Base-by-base conservation (phyloP, 2,888 invertebrate genomes). In the Drosophila mayaguana region DNA sequence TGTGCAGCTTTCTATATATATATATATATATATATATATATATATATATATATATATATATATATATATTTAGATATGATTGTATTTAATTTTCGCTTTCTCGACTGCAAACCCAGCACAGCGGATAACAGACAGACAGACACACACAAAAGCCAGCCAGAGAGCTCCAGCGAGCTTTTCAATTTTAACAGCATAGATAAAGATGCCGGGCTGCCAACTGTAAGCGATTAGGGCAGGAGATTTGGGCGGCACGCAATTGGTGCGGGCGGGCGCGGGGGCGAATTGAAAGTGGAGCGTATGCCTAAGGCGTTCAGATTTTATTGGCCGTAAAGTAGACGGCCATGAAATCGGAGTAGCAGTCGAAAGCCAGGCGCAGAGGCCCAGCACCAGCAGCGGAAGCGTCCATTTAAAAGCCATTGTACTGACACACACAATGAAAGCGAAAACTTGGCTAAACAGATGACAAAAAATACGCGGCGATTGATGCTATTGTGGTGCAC, bases 331-430 rank as follows among this genome's bases (percentile, higher is more conserved):
- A 82, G 86, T 73, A 82, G 85, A 73, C 79, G 72, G 75, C 75
- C 73, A 80, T 89, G 82, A 82, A 88, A 89, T 81, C 65, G 76
- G 80, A 80, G 85, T 60, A 63, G 43, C 54, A 59, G 62, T 22
- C 63, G n/a, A 38, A 45, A 45, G 40, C 20, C 34, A 5, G 45
- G 28, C 12, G n/a, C 6, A 25, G 28, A n/a, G 36, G 18, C 36
- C 8, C 36, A 32, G 36, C 1, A 6, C 16, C 51, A 34, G 20
- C 28, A 34, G 63, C 59, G 38, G 69, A 32, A 65, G 72, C 74
- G 75, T 72, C 75, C 78, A 83, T 87, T 89, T 89, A 83, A 86
- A 89, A 89, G 76, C 81, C 73, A 81, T 88, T 85, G 75, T 81
- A 75, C 72, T 69, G 63, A 63, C 65, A 68, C 75, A 74, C 87